A percentile compares a stretch with the other conserved stretches of the same genome.
These are phyloP conservation scores for Pseudococcus longispinus DNA, from an alignment of 2,888 invertebrate species.

Conservation along the genomic window DNA sequence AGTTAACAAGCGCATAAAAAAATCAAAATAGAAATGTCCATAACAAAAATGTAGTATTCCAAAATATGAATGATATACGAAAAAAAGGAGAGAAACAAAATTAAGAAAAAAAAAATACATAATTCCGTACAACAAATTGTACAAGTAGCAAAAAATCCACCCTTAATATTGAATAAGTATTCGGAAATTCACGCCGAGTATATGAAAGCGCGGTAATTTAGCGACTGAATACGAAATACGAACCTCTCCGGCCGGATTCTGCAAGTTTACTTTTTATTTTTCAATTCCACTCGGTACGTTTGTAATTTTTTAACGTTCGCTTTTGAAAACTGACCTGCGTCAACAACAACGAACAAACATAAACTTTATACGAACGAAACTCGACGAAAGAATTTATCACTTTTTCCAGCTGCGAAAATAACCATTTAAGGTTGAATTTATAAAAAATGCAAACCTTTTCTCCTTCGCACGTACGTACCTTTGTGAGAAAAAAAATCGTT, in stretches of 20 bases:
- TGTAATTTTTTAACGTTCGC: conserved; percentile 54
- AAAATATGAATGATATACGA: background rate
- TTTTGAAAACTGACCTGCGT: conserved; percentile 43
- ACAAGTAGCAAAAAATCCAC: conserved; percentile 8
- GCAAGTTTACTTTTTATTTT: conserved; percentile 46
- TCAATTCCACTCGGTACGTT: conserved; percentile 53
- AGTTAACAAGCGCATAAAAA: conserved; percentile 54
- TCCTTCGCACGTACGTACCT: conserved; percentile 39
- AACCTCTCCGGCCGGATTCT: background rate
- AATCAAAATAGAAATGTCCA: conserved; percentile 30
- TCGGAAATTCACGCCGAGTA: conserved; percentile 9
- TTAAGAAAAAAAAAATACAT: background rate
- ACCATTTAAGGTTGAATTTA: background rate
- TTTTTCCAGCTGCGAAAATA: background rate
- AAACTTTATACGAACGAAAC: background rate
- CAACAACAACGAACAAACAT: conserved; percentile 7
- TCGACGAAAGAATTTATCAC: background rate
- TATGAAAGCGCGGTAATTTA: conserved; percentile 20
- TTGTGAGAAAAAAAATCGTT: conserved; percentile 13
- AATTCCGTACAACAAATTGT: background rate
- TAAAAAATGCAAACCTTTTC: background rate
- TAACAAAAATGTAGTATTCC: conserved; percentile 45
- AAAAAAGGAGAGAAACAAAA: conserved; percentile 15
- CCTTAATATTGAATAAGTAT: conserved; percentile 15
- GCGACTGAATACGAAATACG: background rate